Conservation (phyloP, 2,797 vertebrate species). For the Sebastes alutus region DNA sequence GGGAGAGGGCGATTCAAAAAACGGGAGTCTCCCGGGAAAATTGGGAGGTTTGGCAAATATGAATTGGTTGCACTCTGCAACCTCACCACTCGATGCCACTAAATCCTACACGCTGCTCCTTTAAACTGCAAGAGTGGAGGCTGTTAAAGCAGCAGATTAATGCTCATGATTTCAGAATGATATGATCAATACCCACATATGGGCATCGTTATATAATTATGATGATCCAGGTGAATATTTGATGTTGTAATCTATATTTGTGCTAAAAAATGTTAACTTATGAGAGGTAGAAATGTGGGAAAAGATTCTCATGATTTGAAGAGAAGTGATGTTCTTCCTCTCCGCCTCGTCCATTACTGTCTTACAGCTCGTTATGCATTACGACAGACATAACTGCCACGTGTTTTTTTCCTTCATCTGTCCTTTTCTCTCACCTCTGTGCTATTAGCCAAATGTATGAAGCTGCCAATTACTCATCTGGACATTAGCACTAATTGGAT, state of each 20-base stretch:
- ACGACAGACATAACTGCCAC: neutral
- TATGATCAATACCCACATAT: no score
- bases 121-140: no score
- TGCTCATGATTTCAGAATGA: no score
- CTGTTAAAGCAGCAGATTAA: no score
- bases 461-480: conserved; percentile 18
- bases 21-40: no score
- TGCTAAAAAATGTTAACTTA: neutral
- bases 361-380: neutral
- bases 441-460: conserved; percentile 2
- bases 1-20: no score
- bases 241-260: neutral
- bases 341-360: neutral
- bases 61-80: no score
- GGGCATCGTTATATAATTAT: no score
- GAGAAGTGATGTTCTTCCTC: neutral
- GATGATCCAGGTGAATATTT: neutral
- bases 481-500: conserved; percentile 43
- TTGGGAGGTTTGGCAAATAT: no score
- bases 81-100: no score
- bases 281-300: neutral
- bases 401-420: neutral
- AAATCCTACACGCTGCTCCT: no score
- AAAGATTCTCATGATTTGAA: neutral
- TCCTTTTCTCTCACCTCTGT: conserved; percentile 14